Evolutionary conservation across 2,888 invertebrate species (phyloP).

Genomic region (Eucera pruinosa): DNA sequence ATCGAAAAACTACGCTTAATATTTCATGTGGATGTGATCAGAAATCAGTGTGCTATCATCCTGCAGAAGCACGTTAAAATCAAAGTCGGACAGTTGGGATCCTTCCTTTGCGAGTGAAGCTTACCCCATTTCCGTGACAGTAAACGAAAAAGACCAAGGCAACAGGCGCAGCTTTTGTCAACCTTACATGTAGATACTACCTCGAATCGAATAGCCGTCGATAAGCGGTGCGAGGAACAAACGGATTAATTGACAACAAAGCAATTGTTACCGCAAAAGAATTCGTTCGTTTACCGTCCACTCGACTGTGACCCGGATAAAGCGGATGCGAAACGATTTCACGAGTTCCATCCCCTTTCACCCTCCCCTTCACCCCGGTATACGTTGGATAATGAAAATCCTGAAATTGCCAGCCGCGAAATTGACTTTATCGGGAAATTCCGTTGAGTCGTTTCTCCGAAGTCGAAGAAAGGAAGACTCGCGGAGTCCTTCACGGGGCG

Average conservation of each 20-base stretch:
- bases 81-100: too few relatives aligned
- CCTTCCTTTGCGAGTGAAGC: too few relatives aligned
- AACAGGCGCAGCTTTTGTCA: not conserved
- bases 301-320: constrained; percentile 32
- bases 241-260: constrained; percentile 30
- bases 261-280: constrained; percentile 4
- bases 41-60: too few relatives aligned
- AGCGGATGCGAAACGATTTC: constrained; percentile 9
- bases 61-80: too few relatives aligned
- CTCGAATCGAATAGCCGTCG: constrained; percentile 8
- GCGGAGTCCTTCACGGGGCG: constrained; percentile 41
- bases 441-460: not conserved
- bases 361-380: not conserved
- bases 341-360: not conserved
- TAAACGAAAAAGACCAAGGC: not conserved
- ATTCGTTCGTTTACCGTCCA: constrained; percentile 35
- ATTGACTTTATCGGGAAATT: constrained; percentile 45
- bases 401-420: constrained; percentile 45
- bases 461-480: too few relatives aligned
- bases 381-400: constrained; percentile 44
- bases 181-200: not conserved
- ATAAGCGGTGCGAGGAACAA: constrained; percentile 8
- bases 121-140: not conserved
- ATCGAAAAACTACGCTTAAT: too few relatives aligned
- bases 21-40: too few relatives aligned